Evolutionary conservation across 1,140 invertebrate genomes (phyloP), one percentile per base, ranked within the genome.

Genomic region (Papilio xuthus): DNA sequence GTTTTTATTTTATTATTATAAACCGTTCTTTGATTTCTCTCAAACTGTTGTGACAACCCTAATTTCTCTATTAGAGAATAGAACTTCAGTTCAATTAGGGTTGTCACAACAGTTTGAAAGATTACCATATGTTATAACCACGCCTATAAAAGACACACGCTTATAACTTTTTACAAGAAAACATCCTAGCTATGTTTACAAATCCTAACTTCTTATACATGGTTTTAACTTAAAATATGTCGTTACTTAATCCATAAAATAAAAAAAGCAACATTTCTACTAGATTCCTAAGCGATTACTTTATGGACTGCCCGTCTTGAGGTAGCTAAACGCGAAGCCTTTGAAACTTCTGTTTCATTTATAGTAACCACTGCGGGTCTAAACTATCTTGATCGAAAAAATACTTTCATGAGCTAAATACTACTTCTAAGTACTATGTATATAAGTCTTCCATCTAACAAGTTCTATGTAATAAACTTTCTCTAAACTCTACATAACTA

Each of bases 311-410:
- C 20, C 13, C 41, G 41, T 50, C 71, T 47, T 73, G 47, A 26
- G 71, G n/a, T 26, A 50, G 41, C 80, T 81, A 78, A 83, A 80
- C 82, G 85, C 83, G 83, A 85, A 87, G 83, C 84, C 81, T 86
- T 87, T 84, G 84, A 81, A 83, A 79, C 82, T 85, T 84, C 84
- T 81, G 82, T 84, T 83, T 81, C 84, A 82, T 83, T 83, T 83
- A 82, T 79, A 73, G 32, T 70, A 41, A 70, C 84, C 80, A 83
- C 83, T 77, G 84, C 83, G 81, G 79, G 79, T 83, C 82, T 78
- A 75, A 79, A 86, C 80, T 84, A 78, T 83, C 82, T 84, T 80
- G 78, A 77, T 80, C 80, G 75, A 83, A 83, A 82, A 80, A 67
- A 67, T 67, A 67, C 60, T 28, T 67, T 67, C 4, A 28, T 28